Base-by-base conservation (phyloP, 2,888 invertebrate genomes). In the Spodoptera picta region DNA sequence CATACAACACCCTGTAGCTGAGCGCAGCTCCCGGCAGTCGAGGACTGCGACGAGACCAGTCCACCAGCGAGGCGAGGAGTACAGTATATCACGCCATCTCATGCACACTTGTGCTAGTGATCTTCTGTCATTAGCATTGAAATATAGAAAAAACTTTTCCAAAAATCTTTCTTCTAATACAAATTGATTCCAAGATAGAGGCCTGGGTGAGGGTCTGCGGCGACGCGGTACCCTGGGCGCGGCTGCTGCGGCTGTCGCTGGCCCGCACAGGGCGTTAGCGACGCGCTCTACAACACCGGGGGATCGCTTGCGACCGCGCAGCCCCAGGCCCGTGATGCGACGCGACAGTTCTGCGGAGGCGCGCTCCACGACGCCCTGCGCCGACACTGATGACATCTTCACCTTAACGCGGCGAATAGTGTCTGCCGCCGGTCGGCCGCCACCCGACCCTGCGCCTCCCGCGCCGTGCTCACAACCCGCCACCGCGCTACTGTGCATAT, bases 311-410 rank as follows among this genome's bases (percentile, higher is more conserved):
- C 95, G 95, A 64, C 96, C 96, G 80, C 97, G 96, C 85, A 97
- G 92, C 58, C 97, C 96, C 81, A 98, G 95, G 69, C 98, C 98
- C 86, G 97, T 98, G 92, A 98, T 98, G 86, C 98, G 96, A 87
- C 98, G 98, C 81, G 98, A 97, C 76, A 98, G 95, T 93, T 98
- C 98, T 75, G 98, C 98, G 81, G 98, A 98, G 84, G 98, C 98
- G 86, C 98, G 96, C 95, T 98, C 98, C 91, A 98, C 98, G 87
- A 98, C 98, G 85, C 98, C 98, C 92, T 98, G 98, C 83, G 97
- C 97, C 82, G 97, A 97, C 94, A 97, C 97, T 86, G 97, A 97
- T 88, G 97, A 97, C 97, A 97, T 97, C 87, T 93, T 94, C 86
- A 93, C 93, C 84, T 94, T 93, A 62, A 95, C 95, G 81, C 94